Evolutionary conservation across 2,113 vertebrate species (phyloP).

Genomic region (Lasiurus borealis): DNA sequence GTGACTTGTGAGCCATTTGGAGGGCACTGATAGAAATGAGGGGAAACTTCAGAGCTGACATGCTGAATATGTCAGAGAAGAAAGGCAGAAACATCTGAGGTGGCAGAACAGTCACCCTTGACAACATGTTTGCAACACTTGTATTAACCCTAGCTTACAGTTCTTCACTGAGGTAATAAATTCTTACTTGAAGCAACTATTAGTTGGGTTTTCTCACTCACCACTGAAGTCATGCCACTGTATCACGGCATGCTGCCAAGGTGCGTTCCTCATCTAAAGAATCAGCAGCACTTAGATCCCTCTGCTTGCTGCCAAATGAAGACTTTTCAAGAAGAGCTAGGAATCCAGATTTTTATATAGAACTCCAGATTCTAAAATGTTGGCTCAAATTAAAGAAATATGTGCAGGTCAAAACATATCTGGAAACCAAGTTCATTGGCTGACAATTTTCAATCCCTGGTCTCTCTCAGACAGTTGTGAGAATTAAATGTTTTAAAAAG

Average conservation of each 20-base stretch:
- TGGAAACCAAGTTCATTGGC: neutral
- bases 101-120: neutral
- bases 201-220: neutral
- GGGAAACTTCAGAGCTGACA: neutral
- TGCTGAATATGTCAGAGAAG: neutral
- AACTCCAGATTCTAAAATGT: conserved; percentile 40
- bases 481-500: conserved; percentile 29
- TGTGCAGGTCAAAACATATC: neutral
- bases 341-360: conserved; percentile 32
- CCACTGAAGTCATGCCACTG: too few species aligned
- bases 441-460: neutral
- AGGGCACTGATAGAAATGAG: neutral
- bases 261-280: neutral
- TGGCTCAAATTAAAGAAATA: conserved; percentile 23
- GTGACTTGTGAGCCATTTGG: neutral
- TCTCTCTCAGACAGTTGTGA: neutral
- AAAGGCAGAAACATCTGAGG: neutral
- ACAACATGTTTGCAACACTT: neutral
- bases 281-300: neutral
- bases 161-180: neutral
- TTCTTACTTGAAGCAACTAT: neutral
- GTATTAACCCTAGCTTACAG: neutral
- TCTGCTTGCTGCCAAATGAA: neutral
- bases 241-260: fast-evolving
- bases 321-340: conserved; percentile 14